Evolutionary conservation across 2,113 vertebrate species (phyloP), one percentile per base, ranked within the genome.

Genomic region (Chrysochloris asiatica): DNA sequence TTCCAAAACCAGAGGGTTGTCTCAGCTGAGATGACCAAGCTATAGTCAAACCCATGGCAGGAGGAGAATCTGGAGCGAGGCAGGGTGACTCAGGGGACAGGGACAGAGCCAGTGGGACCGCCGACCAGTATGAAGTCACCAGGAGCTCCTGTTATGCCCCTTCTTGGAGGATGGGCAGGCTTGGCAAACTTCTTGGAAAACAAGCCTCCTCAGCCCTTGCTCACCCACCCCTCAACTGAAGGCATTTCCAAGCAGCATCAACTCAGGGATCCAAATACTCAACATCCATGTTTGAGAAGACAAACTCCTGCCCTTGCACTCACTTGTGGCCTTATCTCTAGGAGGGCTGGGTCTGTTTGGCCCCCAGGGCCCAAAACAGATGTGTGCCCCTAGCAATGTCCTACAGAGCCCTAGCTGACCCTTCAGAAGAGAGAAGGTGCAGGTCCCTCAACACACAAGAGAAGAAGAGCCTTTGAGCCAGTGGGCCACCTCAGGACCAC

Each of bases 1-100:
- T 95, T 96, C 94, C 93, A 33, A 95, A 85, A 83, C 54, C 90
- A 76, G 88, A 76, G 45, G 30, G n/a, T 26, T 89, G 56, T 90
- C 93, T 96, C 95, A 93, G 90, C 85, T 43, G 59, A 67, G 56
- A 83, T 86, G 50, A 88, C 69, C 1, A 1, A 77, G 78, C 89
- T 43, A 26, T 43, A 45, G 48, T 7, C 24, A 50, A 83, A 72
- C 22, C 77, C 59, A 33, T 24, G 36, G 65, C 82, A 79, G 75
- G 59, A 89, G 45, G 80, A 61, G 83, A 59, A 69, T 76, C 41
- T 30, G n/a, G 71, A 75, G 75, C 0, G 3, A 85, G 92, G 73
- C 92, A 45, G 63, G 67, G 63, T 84, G 92, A 95, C 93, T 92
- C 83, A 21, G 83, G 72, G 30, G 5, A 28, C 33, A 4, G 2